A percentile compares a stretch with the other conserved stretches of the same genome.
Evolutionary conservation across 2,113 vertebrate species (phyloP).

Genomic region (Otocyon megalotis): DNA sequence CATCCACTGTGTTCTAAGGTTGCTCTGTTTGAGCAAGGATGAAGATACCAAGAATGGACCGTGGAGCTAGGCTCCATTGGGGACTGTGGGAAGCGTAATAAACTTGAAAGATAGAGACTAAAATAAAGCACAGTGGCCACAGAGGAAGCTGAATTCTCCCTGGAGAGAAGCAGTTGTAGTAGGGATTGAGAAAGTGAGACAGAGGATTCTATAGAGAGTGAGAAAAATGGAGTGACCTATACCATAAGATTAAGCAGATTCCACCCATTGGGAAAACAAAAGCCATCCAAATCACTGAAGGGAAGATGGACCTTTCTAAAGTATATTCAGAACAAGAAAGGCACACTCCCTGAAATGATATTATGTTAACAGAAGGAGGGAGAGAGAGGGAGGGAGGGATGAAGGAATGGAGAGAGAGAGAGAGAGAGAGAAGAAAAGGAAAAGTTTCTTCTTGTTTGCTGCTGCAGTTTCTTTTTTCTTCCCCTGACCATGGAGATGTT

Average conservation of each 20-base stretch:
- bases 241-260: not conserved
- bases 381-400: not conserved
- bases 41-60: too few species aligned
- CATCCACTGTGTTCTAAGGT: not conserved
- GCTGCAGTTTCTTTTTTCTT: not conserved
- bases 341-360: not conserved
- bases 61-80: not conserved
- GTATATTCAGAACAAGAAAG: not conserved
- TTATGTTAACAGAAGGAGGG: not conserved
- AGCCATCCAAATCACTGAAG: not conserved
- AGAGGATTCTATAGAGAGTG: not conserved
- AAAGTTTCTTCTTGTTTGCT: not conserved
- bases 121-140: not conserved
- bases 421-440: not conserved
- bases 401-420: too few species aligned
- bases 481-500: not conserved
- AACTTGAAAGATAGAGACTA: not conserved
- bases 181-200: not conserved
- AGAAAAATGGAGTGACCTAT: not conserved
- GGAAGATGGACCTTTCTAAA: not conserved
- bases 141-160: not conserved
- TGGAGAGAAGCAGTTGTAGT: not conserved
- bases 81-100: not conserved
- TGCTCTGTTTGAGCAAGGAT: not conserved
- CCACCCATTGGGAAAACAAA: not conserved